A percentile compares a stretch with the other conserved stretches of the same genome.
Evolutionary conservation across 2,888 invertebrate species (phyloP).

Genomic region (Agonopterix arenella): DNA sequence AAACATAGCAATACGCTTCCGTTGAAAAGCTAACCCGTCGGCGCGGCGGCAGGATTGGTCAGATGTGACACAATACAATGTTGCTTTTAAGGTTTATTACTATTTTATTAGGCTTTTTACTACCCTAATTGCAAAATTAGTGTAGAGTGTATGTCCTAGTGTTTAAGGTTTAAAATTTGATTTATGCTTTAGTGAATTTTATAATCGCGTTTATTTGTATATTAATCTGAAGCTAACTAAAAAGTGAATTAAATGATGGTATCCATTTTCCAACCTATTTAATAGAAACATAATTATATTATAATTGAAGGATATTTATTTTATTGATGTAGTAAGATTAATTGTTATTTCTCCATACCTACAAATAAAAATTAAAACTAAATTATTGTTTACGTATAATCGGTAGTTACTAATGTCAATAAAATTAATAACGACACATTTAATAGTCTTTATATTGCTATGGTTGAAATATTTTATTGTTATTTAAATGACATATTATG

Average conservation of each 20-base stretch:
- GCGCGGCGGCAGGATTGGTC: not conserved
- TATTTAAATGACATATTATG: constrained; percentile 18
- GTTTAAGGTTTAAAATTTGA: no score
- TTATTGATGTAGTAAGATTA: no score
- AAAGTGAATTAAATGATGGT: no score
- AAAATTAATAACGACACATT: constrained; percentile 39
- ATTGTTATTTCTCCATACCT: constrained; percentile 6
- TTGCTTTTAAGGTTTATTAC: constrained; percentile 18
- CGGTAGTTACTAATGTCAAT: constrained; percentile 19
- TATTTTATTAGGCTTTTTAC: constrained; percentile 30
- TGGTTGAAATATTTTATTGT: constrained; percentile 32
- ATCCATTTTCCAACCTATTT: no score
- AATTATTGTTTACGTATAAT: not conserved
- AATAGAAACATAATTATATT: no score
- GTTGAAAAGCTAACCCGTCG: not conserved
- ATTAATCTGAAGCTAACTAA: no score
- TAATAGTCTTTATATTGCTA: constrained; percentile 38
- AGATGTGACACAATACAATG: not conserved
- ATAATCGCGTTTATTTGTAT: no score
- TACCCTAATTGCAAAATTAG: constrained; percentile 16
- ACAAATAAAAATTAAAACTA: not conserved
- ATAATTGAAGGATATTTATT: no score
- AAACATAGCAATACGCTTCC: not conserved
- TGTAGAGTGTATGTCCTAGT: no score
- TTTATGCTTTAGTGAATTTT: no score